Evolutionary conservation across 2,113 vertebrate genomes (phyloP).

Genomic region (Cyphomyrus plagiostoma): DNA sequence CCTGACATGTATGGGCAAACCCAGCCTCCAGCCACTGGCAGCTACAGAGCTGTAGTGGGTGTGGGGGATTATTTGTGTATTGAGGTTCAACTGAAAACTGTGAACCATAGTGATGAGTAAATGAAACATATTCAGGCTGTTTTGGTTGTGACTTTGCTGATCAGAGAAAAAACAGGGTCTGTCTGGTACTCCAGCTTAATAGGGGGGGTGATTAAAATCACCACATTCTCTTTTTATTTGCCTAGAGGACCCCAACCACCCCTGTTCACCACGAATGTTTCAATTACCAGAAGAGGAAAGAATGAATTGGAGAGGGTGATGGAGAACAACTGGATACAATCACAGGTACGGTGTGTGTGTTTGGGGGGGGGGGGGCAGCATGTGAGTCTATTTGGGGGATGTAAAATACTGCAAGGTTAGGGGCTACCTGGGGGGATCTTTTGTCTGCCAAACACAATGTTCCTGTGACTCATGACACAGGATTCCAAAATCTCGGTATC

Average conservation of each 20-base stretch:
- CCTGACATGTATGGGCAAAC: background rate
- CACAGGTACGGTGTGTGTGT: background rate
- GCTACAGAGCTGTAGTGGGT: background rate
- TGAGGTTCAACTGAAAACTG: background rate
- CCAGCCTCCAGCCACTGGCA: background rate
- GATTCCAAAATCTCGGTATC: background rate
- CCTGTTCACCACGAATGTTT: background rate
- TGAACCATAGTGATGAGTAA: background rate
- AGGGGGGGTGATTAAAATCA: background rate
- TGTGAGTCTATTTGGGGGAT: background rate
- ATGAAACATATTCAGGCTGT: background rate
- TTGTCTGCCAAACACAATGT: background rate
- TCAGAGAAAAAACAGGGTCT: background rate
- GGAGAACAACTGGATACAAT: background rate
- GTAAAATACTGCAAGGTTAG: background rate
- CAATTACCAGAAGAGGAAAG: background rate
- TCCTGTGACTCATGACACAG: background rate
- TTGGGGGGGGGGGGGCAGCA: background rate
- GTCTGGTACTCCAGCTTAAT: background rate
- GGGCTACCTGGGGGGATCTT: background rate
- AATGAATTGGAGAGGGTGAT: background rate
- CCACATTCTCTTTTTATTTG: background rate
- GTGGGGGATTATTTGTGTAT: background rate
- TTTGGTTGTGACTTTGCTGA: background rate
- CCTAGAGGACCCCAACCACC: background rate